Base-by-base conservation (phyloP, 2,888 invertebrate species). In the Latrodectus hesperus region DNA sequence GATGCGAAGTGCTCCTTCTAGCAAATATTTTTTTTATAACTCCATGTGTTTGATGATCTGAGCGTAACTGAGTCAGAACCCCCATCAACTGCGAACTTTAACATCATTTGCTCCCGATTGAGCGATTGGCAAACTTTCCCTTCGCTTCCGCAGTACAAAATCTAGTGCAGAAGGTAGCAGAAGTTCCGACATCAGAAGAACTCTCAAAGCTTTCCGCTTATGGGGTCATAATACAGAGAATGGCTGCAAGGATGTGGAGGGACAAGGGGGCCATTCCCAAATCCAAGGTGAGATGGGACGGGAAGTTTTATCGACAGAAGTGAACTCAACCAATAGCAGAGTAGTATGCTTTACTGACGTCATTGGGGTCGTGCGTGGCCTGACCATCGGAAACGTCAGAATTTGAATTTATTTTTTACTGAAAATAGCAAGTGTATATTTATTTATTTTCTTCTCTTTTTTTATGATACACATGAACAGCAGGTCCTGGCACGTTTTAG, bases 291-390 rank as follows among this genome's bases (percentile, higher is more conserved):
- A 67, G 49, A 38, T 51, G 51, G 60, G 64, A 52, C 6, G 64
- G 64, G 71, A n/a, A 64, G 55, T 67, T 77, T 68, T 82, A 82
- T 82, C 82, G 82, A 82, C 74, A 73, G 17, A 53, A 52, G 60
- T 55, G 53, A 68, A 67, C 67, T 82, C 75, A 82, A 52, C 82
- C 82, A 82, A 82, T 82, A 51, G 75, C 53, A 51, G 52, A 38
- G 49, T 9, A 75, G 74, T 16, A 26, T 38, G 65, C 53, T 60
- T 17, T 75, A 55, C 11, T 82, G 82, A 82, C 82, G 82, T 82
- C 82, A 82, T 17, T 51, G 22, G 75, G 70, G 81, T 64, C 26
- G 82, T 82, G 82, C 75, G 75, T 82, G 82, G 82, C n/a, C 60
- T 75, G 82, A 82, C 75, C 82, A 65, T 53, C n/a, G 53, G 75